These are phyloP conservation scores for Cardiocondyla obscurior DNA, from an alignment of 1,140 invertebrate genomes.

Conservation along the genomic window DNA sequence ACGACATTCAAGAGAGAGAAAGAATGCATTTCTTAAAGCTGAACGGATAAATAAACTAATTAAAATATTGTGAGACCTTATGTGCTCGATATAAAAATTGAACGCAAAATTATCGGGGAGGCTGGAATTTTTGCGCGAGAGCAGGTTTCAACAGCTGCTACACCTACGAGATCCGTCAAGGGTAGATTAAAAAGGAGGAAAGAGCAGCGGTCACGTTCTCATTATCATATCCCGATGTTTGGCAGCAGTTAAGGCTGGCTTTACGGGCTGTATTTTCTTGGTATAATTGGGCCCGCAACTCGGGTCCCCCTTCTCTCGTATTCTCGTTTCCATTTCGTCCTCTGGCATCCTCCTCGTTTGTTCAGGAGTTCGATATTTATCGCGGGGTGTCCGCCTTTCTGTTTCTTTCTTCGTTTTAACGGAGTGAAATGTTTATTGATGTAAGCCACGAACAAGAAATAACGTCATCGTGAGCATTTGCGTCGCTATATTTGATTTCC, in stretches of 20 bases:
- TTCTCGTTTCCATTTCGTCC: not conserved
- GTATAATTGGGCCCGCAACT: slow-evolving; percentile 29
- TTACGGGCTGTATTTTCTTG: slow-evolving; percentile 68
- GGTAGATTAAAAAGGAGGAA: not conserved
- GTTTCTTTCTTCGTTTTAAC: not conserved
- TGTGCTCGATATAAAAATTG: no score
- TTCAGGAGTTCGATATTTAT: not conserved
- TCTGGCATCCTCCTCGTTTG: not conserved
- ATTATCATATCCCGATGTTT: slow-evolving; percentile 65
- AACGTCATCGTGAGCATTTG: no score
- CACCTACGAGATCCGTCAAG: slow-evolving; percentile 4
- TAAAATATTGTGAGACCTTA: no score
- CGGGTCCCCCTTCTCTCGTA: not conserved
- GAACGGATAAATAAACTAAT: not conserved
- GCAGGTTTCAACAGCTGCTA: not conserved
- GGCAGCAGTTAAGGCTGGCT: slow-evolving; percentile 50
- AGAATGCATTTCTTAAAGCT: not conserved
- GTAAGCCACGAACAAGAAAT: not conserved
- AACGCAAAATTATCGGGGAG: no score
- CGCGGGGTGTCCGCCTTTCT: not conserved
- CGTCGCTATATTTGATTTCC: no score
- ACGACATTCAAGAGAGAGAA: not conserved
- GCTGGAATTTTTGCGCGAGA: not conserved
- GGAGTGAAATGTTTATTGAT: not conserved
- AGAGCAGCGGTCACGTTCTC: slow-evolving; percentile 18